Percentiles rank a stretch among this genome's conserved stretches.
phyloP scores from a whole-genome alignment of 2,797 vertebrate species.

The Centroberyx gerrardi region DNA sequence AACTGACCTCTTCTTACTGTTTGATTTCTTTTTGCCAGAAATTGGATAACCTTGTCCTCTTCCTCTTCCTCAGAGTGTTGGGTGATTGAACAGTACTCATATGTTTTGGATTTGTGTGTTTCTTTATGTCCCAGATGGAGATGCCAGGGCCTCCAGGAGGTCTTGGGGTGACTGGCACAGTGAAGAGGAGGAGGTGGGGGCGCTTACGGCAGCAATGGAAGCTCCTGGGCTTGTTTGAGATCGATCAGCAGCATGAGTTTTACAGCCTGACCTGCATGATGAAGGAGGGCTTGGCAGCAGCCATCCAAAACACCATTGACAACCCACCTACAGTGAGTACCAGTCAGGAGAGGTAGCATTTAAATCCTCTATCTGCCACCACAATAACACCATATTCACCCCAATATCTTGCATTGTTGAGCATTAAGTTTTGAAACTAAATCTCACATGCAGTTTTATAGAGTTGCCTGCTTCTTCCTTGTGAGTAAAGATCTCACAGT shows the following conservation, averaged over 20 bases:
- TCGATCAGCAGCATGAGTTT: constrained; percentile 89
- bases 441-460: too few relatives aligned
- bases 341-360: constrained; percentile 3
- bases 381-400: too few relatives aligned
- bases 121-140: constrained; percentile 58
- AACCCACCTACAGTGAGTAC: constrained; percentile 82
- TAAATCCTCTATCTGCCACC: neutral
- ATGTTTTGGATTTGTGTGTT: constrained; percentile 5
- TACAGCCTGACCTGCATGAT: constrained; percentile 89
- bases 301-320: constrained; percentile 84
- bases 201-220: constrained; percentile 87
- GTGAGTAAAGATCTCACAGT: too few relatives aligned
- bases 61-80: neutral
- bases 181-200: constrained; percentile 81
- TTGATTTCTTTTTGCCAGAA: constrained; percentile 42
- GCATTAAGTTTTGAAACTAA: too few relatives aligned
- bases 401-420: too few relatives aligned
- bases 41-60: constrained; percentile 14
- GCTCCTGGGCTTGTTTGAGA: constrained; percentile 91
- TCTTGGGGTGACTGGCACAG: neutral
- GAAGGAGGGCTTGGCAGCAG: constrained; percentile 89
- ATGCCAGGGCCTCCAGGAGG: constrained; percentile 35
- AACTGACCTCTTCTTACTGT: constrained; percentile 37
- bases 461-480: too few relatives aligned
- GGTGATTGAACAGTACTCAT: neutral